phyloP scores from a whole-genome alignment of 2,113 vertebrate genomes.

The Sinocyclocheilus anshuiensis region DNA sequence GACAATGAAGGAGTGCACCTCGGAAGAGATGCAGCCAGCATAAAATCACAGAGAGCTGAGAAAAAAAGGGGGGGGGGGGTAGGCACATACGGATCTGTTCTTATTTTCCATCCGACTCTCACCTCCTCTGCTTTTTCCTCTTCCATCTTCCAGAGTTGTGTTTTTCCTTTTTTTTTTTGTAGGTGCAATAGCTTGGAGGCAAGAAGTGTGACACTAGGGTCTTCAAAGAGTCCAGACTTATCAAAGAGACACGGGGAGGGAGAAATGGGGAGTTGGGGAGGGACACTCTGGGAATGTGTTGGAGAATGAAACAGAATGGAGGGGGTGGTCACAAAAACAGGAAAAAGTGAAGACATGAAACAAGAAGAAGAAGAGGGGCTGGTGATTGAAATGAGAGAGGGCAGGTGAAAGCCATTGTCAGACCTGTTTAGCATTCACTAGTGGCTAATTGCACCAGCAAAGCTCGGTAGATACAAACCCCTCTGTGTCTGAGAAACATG shows the following conservation, averaged over 20 bases:
- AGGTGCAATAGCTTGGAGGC: conserved; percentile 51
- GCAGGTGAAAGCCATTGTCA: conserved; percentile 27
- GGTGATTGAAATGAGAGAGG: conserved; percentile 20
- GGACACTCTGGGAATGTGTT: not conserved
- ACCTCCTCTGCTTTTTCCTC: conserved; percentile 18
- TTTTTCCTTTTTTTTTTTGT: conserved; percentile 24
- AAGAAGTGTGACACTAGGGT: conserved; percentile 46
- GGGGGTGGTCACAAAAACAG: not conserved
- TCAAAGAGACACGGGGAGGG: conserved; percentile 56
- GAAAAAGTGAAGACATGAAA: conserved; percentile 2
- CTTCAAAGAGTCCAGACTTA: conserved; percentile 59
- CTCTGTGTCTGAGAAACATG: not conserved
- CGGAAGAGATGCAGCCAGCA: conserved; percentile 76
- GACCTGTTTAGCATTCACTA: conserved; percentile 22
- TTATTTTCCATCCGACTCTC: conserved; percentile 45
- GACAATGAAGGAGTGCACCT: conserved; percentile 81
- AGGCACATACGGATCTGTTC: conserved; percentile 71
- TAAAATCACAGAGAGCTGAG: conserved; percentile 72
- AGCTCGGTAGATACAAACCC: not conserved
- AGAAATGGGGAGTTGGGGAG: conserved; percentile 37
- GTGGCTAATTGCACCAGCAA: conserved; percentile 36
- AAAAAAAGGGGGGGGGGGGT: conserved; percentile 41
- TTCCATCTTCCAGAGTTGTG: conserved; percentile 5
- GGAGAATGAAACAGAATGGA: not conserved
- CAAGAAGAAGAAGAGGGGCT: conserved; percentile 7